phyloP scores from a whole-genome alignment of 2,888 invertebrate genomes.

The Rhaphigaster nebulosa region DNA sequence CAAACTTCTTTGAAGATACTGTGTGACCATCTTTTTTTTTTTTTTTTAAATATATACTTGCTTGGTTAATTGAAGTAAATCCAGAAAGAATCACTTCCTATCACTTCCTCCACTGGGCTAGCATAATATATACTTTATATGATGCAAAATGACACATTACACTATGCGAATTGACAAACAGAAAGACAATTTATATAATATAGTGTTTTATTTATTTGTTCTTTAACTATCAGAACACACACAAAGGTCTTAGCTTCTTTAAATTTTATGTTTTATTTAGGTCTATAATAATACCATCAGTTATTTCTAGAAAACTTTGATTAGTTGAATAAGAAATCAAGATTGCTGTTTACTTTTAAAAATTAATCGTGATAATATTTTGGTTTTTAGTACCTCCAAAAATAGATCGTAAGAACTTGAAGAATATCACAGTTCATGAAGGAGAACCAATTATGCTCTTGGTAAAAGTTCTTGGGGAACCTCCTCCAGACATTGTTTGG shows the following conservation, averaged over 20 bases:
- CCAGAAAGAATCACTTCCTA: too few relatives aligned
- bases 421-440: conserved; percentile 88
- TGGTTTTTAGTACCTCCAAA: conserved; percentile 87
- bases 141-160: too few relatives aligned
- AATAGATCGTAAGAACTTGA: conserved; percentile 92
- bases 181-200: background rate
- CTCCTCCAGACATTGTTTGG: conserved; percentile 91
- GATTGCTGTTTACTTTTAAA: too few relatives aligned
- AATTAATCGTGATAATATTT: conserved; percentile 47
- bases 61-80: too few relatives aligned
- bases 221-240: background rate
- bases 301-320: background rate
- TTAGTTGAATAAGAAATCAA: background rate
- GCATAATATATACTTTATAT: too few relatives aligned
- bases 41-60: too few relatives aligned
- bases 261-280: background rate
- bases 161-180: too few relatives aligned
- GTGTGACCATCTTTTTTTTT: too few relatives aligned
- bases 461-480: conserved; percentile 91
- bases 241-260: background rate
- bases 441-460: conserved; percentile 92
- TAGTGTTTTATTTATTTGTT: background rate
- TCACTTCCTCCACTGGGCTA: too few relatives aligned
- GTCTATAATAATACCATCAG: background rate
- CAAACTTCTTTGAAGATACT: too few relatives aligned